Conservation (phyloP, 2,113 vertebrate species). For the Otolemur garnettii region DNA sequence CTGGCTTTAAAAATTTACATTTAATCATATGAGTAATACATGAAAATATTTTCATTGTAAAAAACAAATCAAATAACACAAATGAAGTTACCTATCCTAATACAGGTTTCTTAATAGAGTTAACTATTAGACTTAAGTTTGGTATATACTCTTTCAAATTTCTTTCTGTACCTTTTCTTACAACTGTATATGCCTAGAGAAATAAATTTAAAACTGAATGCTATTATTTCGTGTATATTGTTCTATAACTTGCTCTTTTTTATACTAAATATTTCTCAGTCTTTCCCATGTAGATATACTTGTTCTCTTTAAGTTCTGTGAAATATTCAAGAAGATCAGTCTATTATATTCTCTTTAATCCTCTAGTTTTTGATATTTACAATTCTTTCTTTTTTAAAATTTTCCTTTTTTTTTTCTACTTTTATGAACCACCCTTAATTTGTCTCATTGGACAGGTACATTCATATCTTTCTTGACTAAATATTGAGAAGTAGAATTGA, state of each 20-base stretch:
- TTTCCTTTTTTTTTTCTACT: not conserved
- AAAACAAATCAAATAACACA: not conserved
- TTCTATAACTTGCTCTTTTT: not conserved
- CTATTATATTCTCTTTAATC: not conserved
- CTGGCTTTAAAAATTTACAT: not conserved
- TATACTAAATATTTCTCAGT: conserved; percentile 2
- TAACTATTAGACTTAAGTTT: not conserved
- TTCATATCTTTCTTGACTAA: conserved; percentile 16
- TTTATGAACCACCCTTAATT: not conserved
- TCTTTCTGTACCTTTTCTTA: not conserved
- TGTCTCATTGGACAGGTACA: not conserved
- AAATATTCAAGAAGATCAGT: not conserved
- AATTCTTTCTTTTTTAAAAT: not conserved
- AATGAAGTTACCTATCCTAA: not conserved
- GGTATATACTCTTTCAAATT: not conserved
- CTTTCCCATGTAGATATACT: not conserved
- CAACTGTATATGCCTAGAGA: not conserved
- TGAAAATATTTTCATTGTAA: not conserved
- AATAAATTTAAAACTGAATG: not conserved
- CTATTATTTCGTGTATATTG: not conserved
- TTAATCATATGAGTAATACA: not conserved
- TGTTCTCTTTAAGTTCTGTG: not conserved
- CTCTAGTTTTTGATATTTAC: not conserved
- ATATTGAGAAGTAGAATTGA: not conserved
- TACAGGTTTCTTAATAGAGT: not conserved